Base-by-base conservation (phyloP, 2,797 vertebrate species). In the Enteromius argenteus region DNA sequence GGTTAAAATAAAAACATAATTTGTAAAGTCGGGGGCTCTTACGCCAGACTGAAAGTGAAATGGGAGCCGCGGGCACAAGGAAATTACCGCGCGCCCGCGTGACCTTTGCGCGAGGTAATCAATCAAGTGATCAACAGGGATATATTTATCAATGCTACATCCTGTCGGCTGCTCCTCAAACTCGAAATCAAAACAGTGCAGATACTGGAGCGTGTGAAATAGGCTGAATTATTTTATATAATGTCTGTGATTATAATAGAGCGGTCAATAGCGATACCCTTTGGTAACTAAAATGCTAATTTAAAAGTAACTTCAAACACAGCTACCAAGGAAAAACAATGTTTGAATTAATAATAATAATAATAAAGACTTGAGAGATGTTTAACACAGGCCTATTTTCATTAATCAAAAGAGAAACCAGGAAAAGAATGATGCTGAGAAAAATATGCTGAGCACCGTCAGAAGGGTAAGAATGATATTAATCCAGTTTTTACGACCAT, bases 41-140 rank as follows among this genome's bases (percentile, higher is more conserved):
- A 94, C 93, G 94, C 94, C 86, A 90, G 96, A 96, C 95, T 94
- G 96, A 97, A 97, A 97, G 97, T 97, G 97, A 97, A 97, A 97
- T 97, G 95, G 93, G 92, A 96, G 97, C 97, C 97, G 95, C 94
- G 92, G 97, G 97, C 97, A 91, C 95, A 94, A 96, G 97, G 97
- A 99, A 98, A 98, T 98, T 97, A 98, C 97, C 95, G 95, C 94
- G 94, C 94, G 96, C 96, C 97, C 94, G 96, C 93, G 92, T 97
- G 97, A 98, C 97, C 97, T 98, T 96, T 97, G 95, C 94, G 96
- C 96, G 96, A 97, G 96, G 96, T 98, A 98, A 99, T 99, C 98
- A 97, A 99, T 99, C 98, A 99, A 98, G 94, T 97, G 97, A 98
- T 99, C 97, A 99, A 96, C 96, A 95, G 97, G 97, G 96, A 98